phyloP scores from a whole-genome alignment of 1,140 invertebrate genomes.

The Idris sp. region DNA sequence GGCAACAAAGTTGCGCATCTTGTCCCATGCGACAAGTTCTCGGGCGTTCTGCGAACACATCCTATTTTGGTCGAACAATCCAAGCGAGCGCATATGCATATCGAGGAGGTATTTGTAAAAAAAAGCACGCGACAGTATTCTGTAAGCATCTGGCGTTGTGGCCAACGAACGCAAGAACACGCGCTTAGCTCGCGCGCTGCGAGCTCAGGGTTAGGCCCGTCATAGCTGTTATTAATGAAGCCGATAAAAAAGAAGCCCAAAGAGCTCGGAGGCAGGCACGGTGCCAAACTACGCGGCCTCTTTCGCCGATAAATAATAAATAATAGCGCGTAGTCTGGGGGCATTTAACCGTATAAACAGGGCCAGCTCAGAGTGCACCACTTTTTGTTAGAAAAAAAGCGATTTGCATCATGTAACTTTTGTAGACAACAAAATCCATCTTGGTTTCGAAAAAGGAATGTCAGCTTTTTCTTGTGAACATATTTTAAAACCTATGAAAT shows the following conservation, averaged over 20 bases:
- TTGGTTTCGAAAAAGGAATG: no score
- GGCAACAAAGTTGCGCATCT: no score
- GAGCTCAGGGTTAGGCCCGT: constrained; percentile 18
- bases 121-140: constrained; percentile 51
- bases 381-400: no score
- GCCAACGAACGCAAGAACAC: constrained; percentile 42
- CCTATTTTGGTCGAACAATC: constrained; percentile 43
- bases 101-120: constrained; percentile 41
- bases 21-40: constrained; percentile 1
- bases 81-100: constrained; percentile 36
- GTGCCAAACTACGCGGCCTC: constrained; percentile 14
- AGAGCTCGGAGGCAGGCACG: constrained; percentile 3
- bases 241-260: constrained; percentile 39
- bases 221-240: constrained; percentile 52
- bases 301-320: constrained; percentile 48
- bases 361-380: no score
- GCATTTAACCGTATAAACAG: constrained; percentile 11
- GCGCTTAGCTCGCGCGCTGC: constrained; percentile 25
- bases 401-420: no score
- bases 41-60: constrained; percentile 11
- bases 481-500: no score
- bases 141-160: constrained; percentile 35
- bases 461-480: no score
- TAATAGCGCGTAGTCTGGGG: constrained; percentile 54
- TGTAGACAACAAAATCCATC: no score